Percentiles rank a stretch among this genome's conserved stretches.
These are phyloP conservation scores for Xenopus petersii DNA, from an alignment of 2,797 vertebrate species.

Conservation along the genomic window DNA sequence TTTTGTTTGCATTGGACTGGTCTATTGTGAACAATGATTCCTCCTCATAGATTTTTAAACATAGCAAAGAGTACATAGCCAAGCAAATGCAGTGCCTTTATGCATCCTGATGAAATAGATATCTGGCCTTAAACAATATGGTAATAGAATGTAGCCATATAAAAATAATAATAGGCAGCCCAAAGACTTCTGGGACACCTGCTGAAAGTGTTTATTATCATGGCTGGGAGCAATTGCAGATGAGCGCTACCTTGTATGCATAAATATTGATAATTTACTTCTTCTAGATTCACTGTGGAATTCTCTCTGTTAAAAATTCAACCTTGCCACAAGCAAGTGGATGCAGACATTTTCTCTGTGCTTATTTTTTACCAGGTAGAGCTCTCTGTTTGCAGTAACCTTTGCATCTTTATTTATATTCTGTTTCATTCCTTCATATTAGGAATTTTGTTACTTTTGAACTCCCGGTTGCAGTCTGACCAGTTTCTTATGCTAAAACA, in stretches of 20 bases:
- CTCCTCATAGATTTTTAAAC: background rate
- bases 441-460: background rate
- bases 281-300: conserved; percentile 44
- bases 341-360: conserved; percentile 39
- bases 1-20: no score
- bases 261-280: conserved; percentile 50
- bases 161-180: conserved; percentile 47
- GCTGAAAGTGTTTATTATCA: conserved; percentile 45
- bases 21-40: background rate
- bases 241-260: conserved; percentile 48
- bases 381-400: conserved; percentile 16
- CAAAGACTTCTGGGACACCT: conserved; percentile 44
- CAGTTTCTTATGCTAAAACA: background rate
- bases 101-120: conserved; percentile 27
- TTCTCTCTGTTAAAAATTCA: conserved; percentile 49
- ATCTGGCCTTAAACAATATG: conserved; percentile 47
- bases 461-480: background rate
- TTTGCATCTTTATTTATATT: conserved; percentile 15
- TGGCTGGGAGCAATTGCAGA: conserved; percentile 48
- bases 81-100: background rate
- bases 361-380: conserved; percentile 29
- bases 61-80: background rate
- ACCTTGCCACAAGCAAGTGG: conserved; percentile 46
- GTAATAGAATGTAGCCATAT: conserved; percentile 47
- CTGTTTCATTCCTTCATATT: conserved; percentile 4